Evolutionary conservation across 1,140 invertebrate species (phyloP).

Genomic region (Nilaparvata lugens): DNA sequence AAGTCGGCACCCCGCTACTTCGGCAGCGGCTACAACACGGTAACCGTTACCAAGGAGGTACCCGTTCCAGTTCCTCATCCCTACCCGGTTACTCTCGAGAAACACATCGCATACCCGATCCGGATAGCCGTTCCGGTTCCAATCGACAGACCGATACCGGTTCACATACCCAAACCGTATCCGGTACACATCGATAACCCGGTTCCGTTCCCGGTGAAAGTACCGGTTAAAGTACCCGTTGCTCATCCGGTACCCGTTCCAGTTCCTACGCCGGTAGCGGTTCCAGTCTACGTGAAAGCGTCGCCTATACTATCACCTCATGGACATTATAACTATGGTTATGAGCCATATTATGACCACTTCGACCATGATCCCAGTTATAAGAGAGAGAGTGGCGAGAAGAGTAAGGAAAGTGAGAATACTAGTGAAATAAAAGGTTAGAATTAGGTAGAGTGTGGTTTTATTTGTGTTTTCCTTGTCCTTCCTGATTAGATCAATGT

Average conservation of each 20-base stretch:
- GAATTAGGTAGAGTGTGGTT: too few relatives aligned
- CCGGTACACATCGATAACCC: constrained; percentile 5
- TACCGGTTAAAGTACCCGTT: constrained; percentile 20
- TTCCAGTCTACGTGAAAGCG: not conserved
- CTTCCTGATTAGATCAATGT: too few relatives aligned
- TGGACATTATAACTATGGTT: not conserved
- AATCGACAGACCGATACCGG: constrained; percentile 35
- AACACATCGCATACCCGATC: constrained; percentile 20
- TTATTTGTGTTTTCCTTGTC: too few relatives aligned
- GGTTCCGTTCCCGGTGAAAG: constrained; percentile 20
- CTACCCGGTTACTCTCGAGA: constrained; percentile 22
- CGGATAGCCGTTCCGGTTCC: constrained; percentile 18
- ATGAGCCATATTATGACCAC: not conserved
- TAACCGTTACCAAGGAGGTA: constrained; percentile 16
- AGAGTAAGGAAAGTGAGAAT: not conserved
- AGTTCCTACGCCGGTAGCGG: constrained; percentile 30
- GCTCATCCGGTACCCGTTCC: constrained; percentile 20
- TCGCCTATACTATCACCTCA: not conserved
- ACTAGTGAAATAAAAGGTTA: not conserved
- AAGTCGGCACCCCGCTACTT: not conserved
- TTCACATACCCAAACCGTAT: constrained; percentile 19
- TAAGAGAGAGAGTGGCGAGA: not conserved
- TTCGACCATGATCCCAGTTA: not conserved
- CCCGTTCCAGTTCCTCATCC: constrained; percentile 20
- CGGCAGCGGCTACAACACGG: not conserved